phyloP scores from a whole-genome alignment of 1,140 invertebrate species.

The Akabosia matsudoensis region DNA sequence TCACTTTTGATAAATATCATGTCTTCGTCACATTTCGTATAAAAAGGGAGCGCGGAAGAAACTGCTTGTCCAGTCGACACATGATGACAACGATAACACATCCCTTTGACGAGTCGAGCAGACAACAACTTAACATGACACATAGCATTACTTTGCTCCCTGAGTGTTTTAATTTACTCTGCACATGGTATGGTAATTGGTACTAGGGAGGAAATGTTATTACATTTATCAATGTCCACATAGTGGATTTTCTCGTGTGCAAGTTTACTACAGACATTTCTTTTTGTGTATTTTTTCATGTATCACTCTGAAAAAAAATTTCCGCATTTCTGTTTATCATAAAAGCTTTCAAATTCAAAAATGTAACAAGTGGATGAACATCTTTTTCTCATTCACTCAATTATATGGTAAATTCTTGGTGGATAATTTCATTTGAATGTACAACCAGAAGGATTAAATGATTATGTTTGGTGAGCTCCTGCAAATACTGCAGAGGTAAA shows the following conservation, averaged over 20 bases:
- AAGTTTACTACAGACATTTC: too few relatives aligned
- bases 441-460: not conserved
- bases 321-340: too few relatives aligned
- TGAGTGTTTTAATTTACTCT: too few relatives aligned
- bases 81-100: conserved; percentile 20
- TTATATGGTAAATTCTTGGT: too few relatives aligned
- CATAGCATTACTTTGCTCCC: not conserved
- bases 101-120: not conserved
- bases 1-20: not conserved
- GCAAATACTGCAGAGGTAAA: not conserved
- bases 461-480: not conserved
- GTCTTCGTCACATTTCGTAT: not conserved
- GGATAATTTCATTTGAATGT: not conserved
- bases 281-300: too few relatives aligned
- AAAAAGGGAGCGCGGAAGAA: not conserved
- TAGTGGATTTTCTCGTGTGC: too few relatives aligned
- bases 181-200: too few relatives aligned
- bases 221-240: too few relatives aligned
- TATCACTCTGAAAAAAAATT: too few relatives aligned
- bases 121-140: not conserved
- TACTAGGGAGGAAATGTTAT: too few relatives aligned
- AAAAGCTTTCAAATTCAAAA: not conserved
- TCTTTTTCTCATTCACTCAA: too few relatives aligned
- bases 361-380: not conserved
- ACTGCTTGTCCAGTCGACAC: conserved; percentile 17